A percentile compares a stretch with the other conserved stretches of the same genome.
These are phyloP conservation scores for Anoplius nigerrimus DNA, from an alignment of 2,888 invertebrate species.

Conservation along the genomic window DNA sequence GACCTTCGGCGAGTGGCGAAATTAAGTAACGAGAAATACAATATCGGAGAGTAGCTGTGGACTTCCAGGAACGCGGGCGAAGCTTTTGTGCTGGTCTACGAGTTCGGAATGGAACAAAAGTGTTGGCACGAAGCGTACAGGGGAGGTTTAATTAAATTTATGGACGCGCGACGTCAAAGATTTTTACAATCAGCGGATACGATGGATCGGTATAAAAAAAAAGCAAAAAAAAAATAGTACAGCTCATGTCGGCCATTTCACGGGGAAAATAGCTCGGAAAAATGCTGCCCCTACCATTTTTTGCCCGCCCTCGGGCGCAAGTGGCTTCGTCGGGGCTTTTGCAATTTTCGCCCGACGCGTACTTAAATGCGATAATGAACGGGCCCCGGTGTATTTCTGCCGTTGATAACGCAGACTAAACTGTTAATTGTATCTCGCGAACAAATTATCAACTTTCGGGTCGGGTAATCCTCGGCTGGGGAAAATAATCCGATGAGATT, in stretches of 20 bases:
- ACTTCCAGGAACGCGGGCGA: no score
- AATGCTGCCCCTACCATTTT: neutral
- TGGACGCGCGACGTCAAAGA: no score
- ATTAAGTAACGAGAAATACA: no score
- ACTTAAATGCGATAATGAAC: conserved; percentile 5
- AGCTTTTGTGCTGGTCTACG: no score
- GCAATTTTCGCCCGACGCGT: conserved; percentile 2
- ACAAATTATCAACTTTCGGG: neutral
- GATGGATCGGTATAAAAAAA: no score
- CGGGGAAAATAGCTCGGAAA: neutral
- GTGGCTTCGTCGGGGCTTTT: neutral
- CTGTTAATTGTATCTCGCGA: conserved; percentile 6
- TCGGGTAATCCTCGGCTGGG: neutral
- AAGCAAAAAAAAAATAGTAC: no score
- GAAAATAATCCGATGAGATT: neutral
- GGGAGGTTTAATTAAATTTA: conserved; percentile 11
- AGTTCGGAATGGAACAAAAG: neutral
- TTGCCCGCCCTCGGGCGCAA: no score
- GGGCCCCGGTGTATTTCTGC: neutral
- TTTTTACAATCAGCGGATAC: no score
- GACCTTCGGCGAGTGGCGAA: no score
- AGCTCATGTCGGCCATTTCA: neutral
- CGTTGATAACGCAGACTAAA: neutral
- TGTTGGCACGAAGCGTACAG: neutral
- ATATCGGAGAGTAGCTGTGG: no score